Base-by-base conservation (phyloP, 2,888 invertebrate species). In the Terebella lapidaria region DNA sequence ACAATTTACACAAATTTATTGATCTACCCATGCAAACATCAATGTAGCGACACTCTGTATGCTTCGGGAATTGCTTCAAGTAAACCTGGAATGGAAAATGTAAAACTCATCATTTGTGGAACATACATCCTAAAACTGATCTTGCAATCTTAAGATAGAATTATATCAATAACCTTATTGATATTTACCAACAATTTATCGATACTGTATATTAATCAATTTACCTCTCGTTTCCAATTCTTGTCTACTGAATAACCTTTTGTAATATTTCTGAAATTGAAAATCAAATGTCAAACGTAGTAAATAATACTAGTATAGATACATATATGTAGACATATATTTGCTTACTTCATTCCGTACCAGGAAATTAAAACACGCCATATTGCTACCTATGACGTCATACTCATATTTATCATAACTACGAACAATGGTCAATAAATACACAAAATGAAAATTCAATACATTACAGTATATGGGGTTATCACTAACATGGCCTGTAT, bases 221-320 rank as follows among this genome's bases (percentile, higher is more conserved):
- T n/a, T 49, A 49, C 30, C 53, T 35, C 69, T 71, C 49, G 71
- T 70, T 62, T 72, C 63, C n/a, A 79, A 64, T 27, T 74, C 70
- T 28, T 67, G 60, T 59, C 66, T 71, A 64, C 72, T 77, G 58
- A 72, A 79, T 26, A 79, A 61, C 58, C 74, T 78, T 10, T 70
- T 72, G 63, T 76, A 77, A 59, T 78, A 79, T 63, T 74, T 69
- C 70, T 73, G 71, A 45, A 70, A 71, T n/a, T n/a, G n/a, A 15
- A 64, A 58, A 62, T 58, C 56, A 51, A 20, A 45, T n/a, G 18
- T 45, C 30, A 25, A 46, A 47, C 3, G 46, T 59, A 56, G n/a
- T 22, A 10, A 25, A 25, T 49, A 20, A 47, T 10, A 18, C 15
- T 20, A 20, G 20, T 1, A 15, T 10, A 55, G 15, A 5, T 22